Base-by-base conservation (phyloP, 2,888 invertebrate genomes). In the Noctua fimbriata region DNA sequence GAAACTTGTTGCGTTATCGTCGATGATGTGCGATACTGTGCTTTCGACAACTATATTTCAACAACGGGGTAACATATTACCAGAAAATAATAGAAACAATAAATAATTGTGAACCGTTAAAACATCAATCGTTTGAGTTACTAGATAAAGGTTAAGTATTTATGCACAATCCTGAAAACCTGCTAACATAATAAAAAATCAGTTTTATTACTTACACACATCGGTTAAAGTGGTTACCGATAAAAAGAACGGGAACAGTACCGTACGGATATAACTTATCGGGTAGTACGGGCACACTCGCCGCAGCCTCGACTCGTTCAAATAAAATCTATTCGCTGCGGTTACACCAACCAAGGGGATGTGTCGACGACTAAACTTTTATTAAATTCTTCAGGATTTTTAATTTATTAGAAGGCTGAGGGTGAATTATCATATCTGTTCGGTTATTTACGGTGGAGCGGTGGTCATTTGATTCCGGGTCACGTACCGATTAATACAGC, bases 401-500 rank as follows among this genome's bases (percentile, higher is more conserved):
- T 85, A 89, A 90, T 90, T 87, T 87, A 90, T 89, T 89, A 86
- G 74, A 84, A 77, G 55, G 60, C 85, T 81, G 83, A 84, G 83
- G 79, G 78, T 86, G 83, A 88, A 90, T 92, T 90, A 90, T 90
- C 87, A 90, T 90, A 90, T 89, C 89, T 88, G 78, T 87, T 84
- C 81, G 69, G 88, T 88, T 87, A 92, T 90, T 86, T 88, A 87
- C 83, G 79, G 69, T 78, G 88, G 63, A 60, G 69, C 82, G 82
- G 77, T 84, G 85, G 78, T 76, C 88, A 90, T 92, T 89, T 88
- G 89, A 88, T 90, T 92, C 90, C 94, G 87, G 91, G 92, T 92
- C 94, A 94, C 94, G 93, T 94, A 88, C 76, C 92, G 90, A 92
- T 92, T 92, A 92, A 92, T 92, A 89, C 87, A 84, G 84, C 74